These are phyloP conservation scores for Agonum fuliginosum DNA, from an alignment of 2,888 invertebrate genomes.

Conservation along the genomic window DNA sequence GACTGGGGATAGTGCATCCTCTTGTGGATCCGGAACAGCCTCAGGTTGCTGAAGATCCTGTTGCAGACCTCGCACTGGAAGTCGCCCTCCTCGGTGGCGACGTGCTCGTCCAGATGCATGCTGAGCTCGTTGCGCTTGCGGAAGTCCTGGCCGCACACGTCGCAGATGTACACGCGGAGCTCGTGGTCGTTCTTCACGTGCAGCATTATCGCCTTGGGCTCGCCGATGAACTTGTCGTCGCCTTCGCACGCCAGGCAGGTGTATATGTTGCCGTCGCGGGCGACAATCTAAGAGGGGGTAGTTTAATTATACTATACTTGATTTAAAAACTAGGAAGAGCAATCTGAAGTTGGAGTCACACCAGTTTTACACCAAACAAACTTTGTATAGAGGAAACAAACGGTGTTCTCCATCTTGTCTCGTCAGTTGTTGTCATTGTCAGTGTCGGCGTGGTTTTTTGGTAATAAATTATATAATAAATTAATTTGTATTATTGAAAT, in stretches of 20 bases:
- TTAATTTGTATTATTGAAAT: no score
- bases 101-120: slow-evolving; percentile 79
- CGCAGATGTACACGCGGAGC: slow-evolving; percentile 81
- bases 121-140: slow-evolving; percentile 79
- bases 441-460: no score
- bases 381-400: no score
- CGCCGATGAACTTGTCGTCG: slow-evolving; percentile 71
- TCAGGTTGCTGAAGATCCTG: slow-evolving; percentile 77
- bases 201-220: slow-evolving; percentile 77
- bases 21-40: slow-evolving; percentile 79
- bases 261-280: slow-evolving; percentile 73
- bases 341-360: no score
- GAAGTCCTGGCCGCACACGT: slow-evolving; percentile 81
- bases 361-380: no score
- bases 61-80: slow-evolving; percentile 80
- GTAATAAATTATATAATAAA: no score
- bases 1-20: slow-evolving; percentile 79
- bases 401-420: no score
- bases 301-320: slow-evolving; percentile 32
- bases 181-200: slow-evolving; percentile 80
- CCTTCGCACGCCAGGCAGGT: slow-evolving; percentile 75
- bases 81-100: slow-evolving; percentile 78
- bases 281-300: slow-evolving; percentile 63
- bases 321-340: no score
- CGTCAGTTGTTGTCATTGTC: no score